phyloP scores from a whole-genome alignment of 1,140 invertebrate genomes.

The Drosophila serrata region DNA sequence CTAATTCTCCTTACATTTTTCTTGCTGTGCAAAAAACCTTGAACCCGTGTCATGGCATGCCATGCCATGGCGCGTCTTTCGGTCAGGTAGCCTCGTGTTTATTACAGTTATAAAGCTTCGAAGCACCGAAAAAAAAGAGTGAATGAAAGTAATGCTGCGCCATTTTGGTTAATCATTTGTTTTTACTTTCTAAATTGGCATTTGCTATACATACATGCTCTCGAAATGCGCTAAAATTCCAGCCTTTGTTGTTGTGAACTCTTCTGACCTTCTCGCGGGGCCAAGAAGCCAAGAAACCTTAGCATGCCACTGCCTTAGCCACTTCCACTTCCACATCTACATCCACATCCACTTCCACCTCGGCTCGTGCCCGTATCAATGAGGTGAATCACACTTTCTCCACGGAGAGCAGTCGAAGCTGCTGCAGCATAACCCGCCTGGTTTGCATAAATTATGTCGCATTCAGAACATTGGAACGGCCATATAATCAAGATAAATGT shows the following conservation, averaged over 20 bases:
- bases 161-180: slow-evolving; percentile 75
- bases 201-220: slow-evolving; percentile 74
- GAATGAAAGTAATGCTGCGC: slow-evolving; percentile 76
- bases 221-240: slow-evolving; percentile 47
- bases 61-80: slow-evolving; percentile 1
- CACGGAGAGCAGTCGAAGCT: slow-evolving; percentile 25
- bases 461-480: slow-evolving; percentile 61
- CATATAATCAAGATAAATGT: slow-evolving; percentile 84
- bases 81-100: slow-evolving; percentile 60
- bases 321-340: slow-evolving; percentile 4
- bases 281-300: slow-evolving; percentile 56
- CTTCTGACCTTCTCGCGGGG: slow-evolving; percentile 49
- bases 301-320: slow-evolving; percentile 30
- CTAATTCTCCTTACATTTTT: neutral
- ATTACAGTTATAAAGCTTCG: slow-evolving; percentile 74
- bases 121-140: slow-evolving; percentile 57
- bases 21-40: slow-evolving; percentile 56
- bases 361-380: slow-evolving; percentile 45
- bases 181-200: slow-evolving; percentile 83
- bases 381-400: slow-evolving; percentile 81
- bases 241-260: slow-evolving; percentile 59
- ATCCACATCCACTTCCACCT: slow-evolving; percentile 14
- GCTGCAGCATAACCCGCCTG: slow-evolving; percentile 37
- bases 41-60: slow-evolving; percentile 54
- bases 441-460: slow-evolving; percentile 77